phyloP scores from a whole-genome alignment of 2,113 vertebrate species.

The Nymphicus hollandicus region DNA sequence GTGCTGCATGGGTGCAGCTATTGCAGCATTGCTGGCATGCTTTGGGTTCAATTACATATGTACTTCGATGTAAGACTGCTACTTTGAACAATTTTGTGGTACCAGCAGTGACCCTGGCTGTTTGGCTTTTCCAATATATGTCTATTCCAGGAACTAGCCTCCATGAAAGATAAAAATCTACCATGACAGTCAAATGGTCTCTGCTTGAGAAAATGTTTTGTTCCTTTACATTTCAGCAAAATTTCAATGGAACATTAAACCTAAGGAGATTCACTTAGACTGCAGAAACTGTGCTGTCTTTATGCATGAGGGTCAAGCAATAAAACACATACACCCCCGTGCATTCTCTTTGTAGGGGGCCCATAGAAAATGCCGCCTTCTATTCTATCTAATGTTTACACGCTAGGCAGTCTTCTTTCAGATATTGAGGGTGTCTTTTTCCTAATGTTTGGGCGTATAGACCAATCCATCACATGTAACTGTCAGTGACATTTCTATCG shows the following conservation, averaged over 20 bases:
- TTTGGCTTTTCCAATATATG: conserved; percentile 1
- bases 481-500: conserved; percentile 15
- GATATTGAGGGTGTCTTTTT: background rate
- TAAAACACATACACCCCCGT: background rate
- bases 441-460: background rate
- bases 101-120: background rate
- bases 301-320: conserved; percentile 45
- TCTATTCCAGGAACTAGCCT: conserved; percentile 32
- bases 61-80: background rate
- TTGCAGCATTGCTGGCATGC: background rate
- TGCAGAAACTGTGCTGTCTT: conserved; percentile 33
- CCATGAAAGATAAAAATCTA: conserved; percentile 44
- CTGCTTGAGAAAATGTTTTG: conserved; percentile 53
- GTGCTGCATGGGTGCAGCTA: background rate
- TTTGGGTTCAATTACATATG: background rate
- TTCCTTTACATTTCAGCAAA: conserved; percentile 55
- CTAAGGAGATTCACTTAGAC: conserved; percentile 36
- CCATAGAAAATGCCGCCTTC: background rate
- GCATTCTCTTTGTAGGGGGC: background rate
- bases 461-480: conserved; percentile 38
- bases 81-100: background rate
- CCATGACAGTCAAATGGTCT: conserved; percentile 41
- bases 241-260: conserved; percentile 64
- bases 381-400: conserved; percentile 56
- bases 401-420: conserved; percentile 17